Conservation (phyloP, 2,113 vertebrate genomes). For the Tympanuchus pallidicinctus region DNA sequence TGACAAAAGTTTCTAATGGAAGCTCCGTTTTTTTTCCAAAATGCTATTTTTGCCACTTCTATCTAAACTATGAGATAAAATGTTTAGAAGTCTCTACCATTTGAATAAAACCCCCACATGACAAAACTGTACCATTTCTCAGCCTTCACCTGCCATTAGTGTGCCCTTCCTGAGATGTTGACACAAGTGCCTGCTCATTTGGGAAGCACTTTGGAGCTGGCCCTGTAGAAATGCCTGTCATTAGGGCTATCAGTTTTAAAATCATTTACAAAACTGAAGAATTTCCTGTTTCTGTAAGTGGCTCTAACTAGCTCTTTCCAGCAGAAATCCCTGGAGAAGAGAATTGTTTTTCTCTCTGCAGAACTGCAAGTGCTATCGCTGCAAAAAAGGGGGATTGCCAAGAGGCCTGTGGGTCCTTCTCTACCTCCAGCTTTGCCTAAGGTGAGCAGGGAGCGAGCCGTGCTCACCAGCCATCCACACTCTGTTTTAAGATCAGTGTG, state of each 20-base stretch:
- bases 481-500: background rate
- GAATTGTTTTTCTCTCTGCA: background rate
- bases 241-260: background rate
- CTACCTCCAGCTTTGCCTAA: background rate
- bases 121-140: background rate
- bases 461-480: background rate
- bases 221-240: background rate
- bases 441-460: background rate
- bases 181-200: background rate
- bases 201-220: background rate
- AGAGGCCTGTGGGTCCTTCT: background rate
- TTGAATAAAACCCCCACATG: background rate
- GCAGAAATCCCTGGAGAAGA: background rate
- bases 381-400: background rate
- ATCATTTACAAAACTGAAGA: constrained; percentile 10
- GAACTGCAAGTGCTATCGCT: background rate
- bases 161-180: background rate
- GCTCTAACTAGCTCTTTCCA: background rate
- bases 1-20: background rate
- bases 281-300: constrained; percentile 12
- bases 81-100: background rate
- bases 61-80: background rate
- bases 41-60: background rate
- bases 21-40: background rate
- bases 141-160: background rate